Evolutionary conservation across 2,113 vertebrate species (phyloP), one percentile per base, ranked within the genome.

Genomic region (Lycocorax pyrrhopterus): DNA sequence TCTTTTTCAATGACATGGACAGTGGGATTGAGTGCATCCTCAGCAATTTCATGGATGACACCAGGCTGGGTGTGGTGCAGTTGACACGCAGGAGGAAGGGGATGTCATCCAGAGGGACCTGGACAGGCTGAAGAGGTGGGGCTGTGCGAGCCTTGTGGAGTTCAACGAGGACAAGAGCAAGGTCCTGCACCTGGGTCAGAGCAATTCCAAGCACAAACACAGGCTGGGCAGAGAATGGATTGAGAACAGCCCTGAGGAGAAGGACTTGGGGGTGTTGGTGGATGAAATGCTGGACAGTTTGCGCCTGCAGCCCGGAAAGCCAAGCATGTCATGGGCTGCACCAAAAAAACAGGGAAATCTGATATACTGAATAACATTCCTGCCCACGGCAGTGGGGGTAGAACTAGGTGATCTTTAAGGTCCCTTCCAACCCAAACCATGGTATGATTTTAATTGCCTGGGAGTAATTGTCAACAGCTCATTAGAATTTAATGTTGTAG

Each of bases 11-110:
- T 62, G 43, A 10, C 16, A 17, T 12, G 33, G 27, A 6, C 32
- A 71, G 26, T 29, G 72, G 21, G 27, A 35, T 12, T 7, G 15
- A 33, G 41, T 16, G 30, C 18, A 63, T 41, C n/a, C 15, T 49
- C 62, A 47, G n/a, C 8, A 55, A 4, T 18, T 49, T 27, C 10
- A n/a, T 22, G 41, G 55, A 27, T 41, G 41, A n/a, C 10, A 71
- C 7, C 0, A 0, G 4, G 7, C 10, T 49, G 21, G 47, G 11
- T 44, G 47, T 8, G 32, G 10, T 43, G 56, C 7, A 20, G 35
- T 1, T 55, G 21, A 37, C 35, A 16, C 2, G 3, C 30, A 37
- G 63, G 47, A 43, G 56, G 30, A 49, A 49, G 49, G 41, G 15
- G 22, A 33, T 33, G 14, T 3, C 49, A 84, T 25, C 21, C 56